Conservation (phyloP, 2,113 vertebrate genomes). For the Catharus minimus region DNA sequence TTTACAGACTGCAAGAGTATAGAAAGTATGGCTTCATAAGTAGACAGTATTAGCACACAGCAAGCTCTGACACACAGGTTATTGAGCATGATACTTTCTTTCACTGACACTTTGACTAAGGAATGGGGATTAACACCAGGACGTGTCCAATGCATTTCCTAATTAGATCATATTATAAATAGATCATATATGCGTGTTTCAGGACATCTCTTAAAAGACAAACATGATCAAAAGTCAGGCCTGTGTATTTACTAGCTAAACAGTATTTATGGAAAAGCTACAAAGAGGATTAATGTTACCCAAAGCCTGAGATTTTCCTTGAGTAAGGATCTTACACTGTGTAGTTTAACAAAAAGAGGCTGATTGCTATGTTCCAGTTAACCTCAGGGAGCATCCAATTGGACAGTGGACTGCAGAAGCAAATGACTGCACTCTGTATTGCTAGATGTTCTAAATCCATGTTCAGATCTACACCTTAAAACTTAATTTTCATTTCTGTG, state of each 20-base stretch:
- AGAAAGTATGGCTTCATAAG: background rate
- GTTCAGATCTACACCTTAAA: background rate
- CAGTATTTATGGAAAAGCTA: background rate
- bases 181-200: background rate
- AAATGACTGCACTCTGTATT: background rate
- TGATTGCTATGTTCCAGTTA: background rate
- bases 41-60: background rate
- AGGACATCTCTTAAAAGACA: background rate
- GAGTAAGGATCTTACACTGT: background rate
- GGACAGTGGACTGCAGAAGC: background rate
- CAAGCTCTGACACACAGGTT: background rate
- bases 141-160: background rate
- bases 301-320: background rate
- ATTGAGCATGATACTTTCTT: background rate
- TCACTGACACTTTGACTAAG: background rate
- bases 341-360: background rate
- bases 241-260: background rate
- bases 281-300: background rate
- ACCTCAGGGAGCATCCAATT: background rate
- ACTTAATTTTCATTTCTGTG: background rate
- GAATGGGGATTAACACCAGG: background rate
- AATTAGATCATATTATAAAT: background rate
- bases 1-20: background rate
- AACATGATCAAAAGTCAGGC: background rate
- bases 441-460: background rate